phyloP scores from a whole-genome alignment of 2,113 vertebrate genomes.

The Eolophus roseicapilla region DNA sequence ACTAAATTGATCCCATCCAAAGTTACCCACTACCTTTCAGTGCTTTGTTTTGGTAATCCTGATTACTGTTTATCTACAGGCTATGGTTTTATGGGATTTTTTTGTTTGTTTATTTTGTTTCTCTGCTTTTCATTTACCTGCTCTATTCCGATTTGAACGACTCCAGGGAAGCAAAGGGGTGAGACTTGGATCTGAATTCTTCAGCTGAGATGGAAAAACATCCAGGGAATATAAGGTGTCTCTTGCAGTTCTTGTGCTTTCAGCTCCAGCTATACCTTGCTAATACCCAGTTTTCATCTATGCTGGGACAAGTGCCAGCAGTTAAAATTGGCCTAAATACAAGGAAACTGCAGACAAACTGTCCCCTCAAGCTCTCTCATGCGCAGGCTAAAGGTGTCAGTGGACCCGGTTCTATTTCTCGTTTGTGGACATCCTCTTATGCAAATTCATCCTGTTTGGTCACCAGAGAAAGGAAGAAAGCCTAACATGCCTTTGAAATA shows the following conservation, averaged over 20 bases:
- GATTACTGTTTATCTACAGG: not conserved
- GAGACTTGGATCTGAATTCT: not conserved
- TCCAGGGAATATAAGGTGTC: not conserved
- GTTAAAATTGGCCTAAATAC: not conserved
- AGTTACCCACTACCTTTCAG: not conserved
- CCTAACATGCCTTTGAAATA: conserved; percentile 3
- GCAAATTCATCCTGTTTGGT: not conserved
- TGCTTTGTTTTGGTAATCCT: not conserved
- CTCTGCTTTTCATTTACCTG: not conserved
- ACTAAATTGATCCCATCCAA: not conserved
- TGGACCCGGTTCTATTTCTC: not conserved
- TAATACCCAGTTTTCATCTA: conserved; percentile 22
- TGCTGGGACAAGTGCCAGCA: not conserved
- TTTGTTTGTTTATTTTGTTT: not conserved
- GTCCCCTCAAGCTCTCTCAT: not conserved
- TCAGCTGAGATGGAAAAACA: not conserved
- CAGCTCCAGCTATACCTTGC: not conserved
- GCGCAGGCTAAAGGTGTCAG: not conserved
- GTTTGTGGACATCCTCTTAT: not conserved
- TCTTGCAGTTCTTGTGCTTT: not conserved
- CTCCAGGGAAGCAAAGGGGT: not conserved
- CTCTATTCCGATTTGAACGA: not conserved
- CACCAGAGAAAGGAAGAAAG: not conserved
- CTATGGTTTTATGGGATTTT: not conserved
- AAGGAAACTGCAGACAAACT: not conserved